phyloP scores from a whole-genome alignment of 2,888 invertebrate species.

The Sinelater perroti region DNA sequence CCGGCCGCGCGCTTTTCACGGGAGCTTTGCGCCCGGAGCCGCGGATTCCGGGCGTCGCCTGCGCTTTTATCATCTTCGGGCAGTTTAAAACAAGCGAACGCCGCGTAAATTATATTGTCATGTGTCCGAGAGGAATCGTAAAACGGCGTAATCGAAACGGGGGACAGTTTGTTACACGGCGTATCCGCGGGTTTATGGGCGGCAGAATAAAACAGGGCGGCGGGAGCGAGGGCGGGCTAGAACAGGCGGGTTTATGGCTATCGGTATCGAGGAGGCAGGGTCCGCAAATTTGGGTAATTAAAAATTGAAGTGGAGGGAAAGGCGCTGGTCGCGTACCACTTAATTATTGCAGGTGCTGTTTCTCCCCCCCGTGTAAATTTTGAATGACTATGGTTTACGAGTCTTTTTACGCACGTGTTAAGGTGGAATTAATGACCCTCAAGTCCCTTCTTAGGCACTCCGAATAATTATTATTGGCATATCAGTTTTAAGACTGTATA shows the following conservation, averaged over 20 bases:
- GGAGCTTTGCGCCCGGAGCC: no score
- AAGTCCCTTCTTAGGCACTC: no score
- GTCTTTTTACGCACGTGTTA: no score
- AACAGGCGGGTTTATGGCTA: conserved; percentile 21
- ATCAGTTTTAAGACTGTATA: no score
- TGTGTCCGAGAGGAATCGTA: conserved; percentile 29
- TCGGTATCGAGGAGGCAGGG: conserved; percentile 6
- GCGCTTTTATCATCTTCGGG: conserved; percentile 16
- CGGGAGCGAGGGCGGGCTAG: conserved; percentile 20
- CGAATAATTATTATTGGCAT: no score
- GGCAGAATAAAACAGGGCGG: conserved; percentile 25
- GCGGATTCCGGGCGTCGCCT: no score
- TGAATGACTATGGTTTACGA: no score
- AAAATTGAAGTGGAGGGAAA: conserved; percentile 5
- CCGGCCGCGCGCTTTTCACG: conserved; percentile 5
- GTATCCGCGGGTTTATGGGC: conserved; percentile 22
- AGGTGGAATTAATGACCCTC: no score
- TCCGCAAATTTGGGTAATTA: conserved; percentile 6
- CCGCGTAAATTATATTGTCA: conserved; percentile 28
- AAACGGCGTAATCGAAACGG: conserved; percentile 23
- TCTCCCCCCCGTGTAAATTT: no score
- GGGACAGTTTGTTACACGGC: conserved; percentile 27
- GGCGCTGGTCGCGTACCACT: no score
- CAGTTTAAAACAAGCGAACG: conserved; percentile 20
- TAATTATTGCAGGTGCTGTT: no score